Base-by-base conservation (phyloP, 2,113 vertebrate species). In the Euleptes europaea region DNA sequence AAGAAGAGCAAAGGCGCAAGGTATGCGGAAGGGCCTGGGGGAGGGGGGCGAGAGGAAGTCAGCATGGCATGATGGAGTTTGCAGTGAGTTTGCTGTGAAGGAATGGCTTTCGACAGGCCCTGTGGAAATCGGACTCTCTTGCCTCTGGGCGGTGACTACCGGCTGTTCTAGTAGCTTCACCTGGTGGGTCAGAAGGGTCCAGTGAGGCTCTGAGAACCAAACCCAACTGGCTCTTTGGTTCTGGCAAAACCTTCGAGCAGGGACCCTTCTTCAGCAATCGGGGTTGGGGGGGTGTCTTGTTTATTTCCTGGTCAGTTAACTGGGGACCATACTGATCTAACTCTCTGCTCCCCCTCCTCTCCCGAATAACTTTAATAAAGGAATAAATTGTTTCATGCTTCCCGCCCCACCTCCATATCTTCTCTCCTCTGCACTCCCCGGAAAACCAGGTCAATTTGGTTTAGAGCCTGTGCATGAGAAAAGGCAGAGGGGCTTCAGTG, bases 1-100 rank as follows among this genome's bases (percentile, higher is more conserved):
- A 99, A 85, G 98, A 99, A 72, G 97, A 99, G 79, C 97, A 97
- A 93, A 97, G 96, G 84, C 97, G 97, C 90, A 97, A 98, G 98
- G 98, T 99, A 97, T 19, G 21, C 23, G 78, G 72, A 35, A 63
- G 44, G 33, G 60, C 47, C 69, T 5, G 38, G 8, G 54, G 35
- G 31, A 0, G n/a, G 5, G 17, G 4, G 69, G 73, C 76, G 17
- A 49, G 5, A 35, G 38, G 17, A 0, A 33, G 17, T 12, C 3
- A 13, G 44, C 66, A 47, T 54, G 60, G 1, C 1, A 85, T 76
- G 73, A 35, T 38, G 74, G 54, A 2, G 1, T 1, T 26, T 42
- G 57, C 40, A 0, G 33, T 86, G 71, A 26, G 0, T 1, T 14
- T 40, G 82, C 86, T 11, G 63, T 38, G 31, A 10, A 70, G 15